These are phyloP conservation scores for Poecile montanus DNA, from an alignment of 2,797 vertebrate species.

Conservation along the genomic window DNA sequence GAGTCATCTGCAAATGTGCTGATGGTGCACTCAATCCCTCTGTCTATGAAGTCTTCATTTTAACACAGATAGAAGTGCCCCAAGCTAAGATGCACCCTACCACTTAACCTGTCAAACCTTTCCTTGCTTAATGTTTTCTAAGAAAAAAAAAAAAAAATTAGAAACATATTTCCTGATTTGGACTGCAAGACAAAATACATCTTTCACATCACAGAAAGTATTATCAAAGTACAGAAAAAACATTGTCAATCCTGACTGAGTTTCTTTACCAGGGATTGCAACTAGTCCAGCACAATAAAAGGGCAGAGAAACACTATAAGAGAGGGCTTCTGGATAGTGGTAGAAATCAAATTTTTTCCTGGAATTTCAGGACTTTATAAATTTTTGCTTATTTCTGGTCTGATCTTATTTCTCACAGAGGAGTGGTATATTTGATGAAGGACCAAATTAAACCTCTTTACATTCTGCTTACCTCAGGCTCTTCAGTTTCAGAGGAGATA, in stretches of 20 bases:
- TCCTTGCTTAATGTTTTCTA: background rate
- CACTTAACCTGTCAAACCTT: background rate
- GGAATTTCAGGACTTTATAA: background rate
- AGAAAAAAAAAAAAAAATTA: background rate
- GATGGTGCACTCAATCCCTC: rapidly evolving
- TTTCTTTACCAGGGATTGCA: background rate
- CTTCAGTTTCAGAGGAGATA: background rate
- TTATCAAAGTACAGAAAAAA: background rate
- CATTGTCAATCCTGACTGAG: background rate
- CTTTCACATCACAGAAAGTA: background rate
- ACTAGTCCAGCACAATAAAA: background rate
- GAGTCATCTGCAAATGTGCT: background rate
- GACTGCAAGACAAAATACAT: background rate
- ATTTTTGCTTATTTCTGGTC: background rate
- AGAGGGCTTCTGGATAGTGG: background rate
- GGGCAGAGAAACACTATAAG: background rate
- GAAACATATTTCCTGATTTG: background rate
- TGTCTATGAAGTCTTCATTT: background rate
- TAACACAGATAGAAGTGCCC: background rate
- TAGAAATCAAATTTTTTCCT: background rate
- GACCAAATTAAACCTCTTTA: background rate
- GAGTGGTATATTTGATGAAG: background rate
- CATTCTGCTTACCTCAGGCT: background rate
- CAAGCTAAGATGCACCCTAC: background rate
- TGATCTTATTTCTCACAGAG: slow-evolving; percentile 12